phyloP scores from a whole-genome alignment of 2,888 invertebrate genomes.

The Selenia dentaria region DNA sequence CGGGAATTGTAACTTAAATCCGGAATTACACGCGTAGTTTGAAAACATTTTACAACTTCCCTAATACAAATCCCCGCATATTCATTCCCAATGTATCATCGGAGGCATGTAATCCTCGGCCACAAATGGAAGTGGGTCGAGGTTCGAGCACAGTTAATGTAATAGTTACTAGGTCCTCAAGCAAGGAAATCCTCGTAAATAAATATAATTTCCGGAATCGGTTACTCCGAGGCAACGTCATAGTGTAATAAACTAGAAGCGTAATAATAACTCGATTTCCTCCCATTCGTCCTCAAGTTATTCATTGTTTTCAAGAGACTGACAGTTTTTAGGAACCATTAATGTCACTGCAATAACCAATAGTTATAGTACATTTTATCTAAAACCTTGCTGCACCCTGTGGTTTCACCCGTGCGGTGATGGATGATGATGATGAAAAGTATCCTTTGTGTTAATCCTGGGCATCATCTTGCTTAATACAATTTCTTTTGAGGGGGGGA shows the following conservation, averaged over 20 bases:
- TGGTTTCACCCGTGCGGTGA: no score
- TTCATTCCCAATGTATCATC: slow-evolving; percentile 6
- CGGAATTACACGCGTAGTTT: background rate
- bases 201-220: slow-evolving; percentile 11
- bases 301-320: background rate
- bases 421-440: no score
- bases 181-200: slow-evolving; percentile 14
- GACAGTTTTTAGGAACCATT: no score
- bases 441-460: no score
- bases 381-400: no score
- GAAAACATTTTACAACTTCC: slow-evolving; percentile 2
- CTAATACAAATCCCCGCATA: background rate
- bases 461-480: no score
- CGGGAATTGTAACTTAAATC: background rate
- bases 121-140: slow-evolving; percentile 7
- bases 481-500: no score
- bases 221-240: slow-evolving; percentile 1
- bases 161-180: background rate
- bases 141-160: background rate
- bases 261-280: background rate
- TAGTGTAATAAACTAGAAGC: slow-evolving; percentile 11
- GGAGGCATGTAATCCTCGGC: slow-evolving; percentile 2
- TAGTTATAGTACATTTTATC: no score
- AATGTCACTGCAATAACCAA: no score
- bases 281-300: background rate